Evolutionary conservation across 2,797 vertebrate species (phyloP).

Genomic region (Hypotaenidia okinawae): DNA sequence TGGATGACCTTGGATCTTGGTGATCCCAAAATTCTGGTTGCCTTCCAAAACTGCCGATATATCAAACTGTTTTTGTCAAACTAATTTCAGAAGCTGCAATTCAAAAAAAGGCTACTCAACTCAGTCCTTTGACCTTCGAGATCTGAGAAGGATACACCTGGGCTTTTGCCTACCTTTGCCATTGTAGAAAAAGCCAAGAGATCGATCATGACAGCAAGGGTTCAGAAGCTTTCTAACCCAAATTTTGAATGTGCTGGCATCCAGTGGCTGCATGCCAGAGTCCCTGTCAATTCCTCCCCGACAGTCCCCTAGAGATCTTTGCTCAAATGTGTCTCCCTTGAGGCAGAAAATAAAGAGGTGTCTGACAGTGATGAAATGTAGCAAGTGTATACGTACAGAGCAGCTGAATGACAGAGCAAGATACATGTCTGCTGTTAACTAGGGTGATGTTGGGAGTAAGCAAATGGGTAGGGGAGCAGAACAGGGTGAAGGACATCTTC

Average conservation of each 20-base stretch:
- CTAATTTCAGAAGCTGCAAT: neutral
- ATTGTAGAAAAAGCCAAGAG: neutral
- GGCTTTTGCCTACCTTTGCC: neutral
- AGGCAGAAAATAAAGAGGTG: neutral
- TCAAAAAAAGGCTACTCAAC: neutral
- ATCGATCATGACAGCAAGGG: neutral
- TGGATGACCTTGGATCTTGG: neutral
- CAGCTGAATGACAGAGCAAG: neutral
- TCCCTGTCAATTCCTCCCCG: neutral
- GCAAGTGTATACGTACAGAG: neutral
- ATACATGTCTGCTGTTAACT: neutral
- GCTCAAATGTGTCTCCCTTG: neutral
- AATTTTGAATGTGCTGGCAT: neutral
- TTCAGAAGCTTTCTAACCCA: constrained; percentile 17
- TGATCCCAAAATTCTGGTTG: neutral
- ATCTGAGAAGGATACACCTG: neutral
- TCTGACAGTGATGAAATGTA: constrained; percentile 27
- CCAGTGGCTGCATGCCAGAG: neutral
- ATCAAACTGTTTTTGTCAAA: neutral
- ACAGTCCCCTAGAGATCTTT: neutral
- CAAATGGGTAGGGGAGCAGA: constrained; percentile 15
- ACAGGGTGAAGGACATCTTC: neutral
- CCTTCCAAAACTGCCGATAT: neutral
- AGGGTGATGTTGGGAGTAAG: constrained; percentile 20
- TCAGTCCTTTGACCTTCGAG: neutral